These are phyloP conservation scores for Aphaenogaster rudis DNA, from an alignment of 1,140 invertebrate genomes.

Conservation along the genomic window DNA sequence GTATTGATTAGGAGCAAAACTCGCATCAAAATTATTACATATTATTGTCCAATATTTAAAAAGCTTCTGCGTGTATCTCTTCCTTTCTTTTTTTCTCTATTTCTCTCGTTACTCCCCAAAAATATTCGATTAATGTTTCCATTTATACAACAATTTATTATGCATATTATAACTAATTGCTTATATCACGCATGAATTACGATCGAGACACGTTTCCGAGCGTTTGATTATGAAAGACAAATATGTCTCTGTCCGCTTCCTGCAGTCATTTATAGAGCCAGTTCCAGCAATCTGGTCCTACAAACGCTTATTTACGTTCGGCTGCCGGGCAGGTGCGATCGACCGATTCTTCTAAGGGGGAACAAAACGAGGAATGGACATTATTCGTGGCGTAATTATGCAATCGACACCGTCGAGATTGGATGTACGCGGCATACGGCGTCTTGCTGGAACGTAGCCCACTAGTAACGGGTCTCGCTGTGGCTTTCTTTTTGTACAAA, in stretches of 20 bases:
- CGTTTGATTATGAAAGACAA: constrained; percentile 55
- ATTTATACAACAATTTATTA: neutral
- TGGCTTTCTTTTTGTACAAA: constrained; percentile 80
- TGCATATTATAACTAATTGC: neutral
- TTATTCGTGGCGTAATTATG: constrained; percentile 67
- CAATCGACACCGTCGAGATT: constrained; percentile 61
- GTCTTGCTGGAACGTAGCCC: constrained; percentile 76
- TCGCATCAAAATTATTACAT: neutral
- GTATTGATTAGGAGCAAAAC: neutral
- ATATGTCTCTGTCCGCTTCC: constrained; percentile 44
- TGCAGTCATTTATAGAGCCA: constrained; percentile 64
- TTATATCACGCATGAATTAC: neutral
- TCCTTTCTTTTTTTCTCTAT: neutral
- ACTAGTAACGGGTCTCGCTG: constrained; percentile 81
- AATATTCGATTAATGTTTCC: neutral
- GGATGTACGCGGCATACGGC: constrained; percentile 53
- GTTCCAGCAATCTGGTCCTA: constrained; percentile 56
- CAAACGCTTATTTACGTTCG: constrained; percentile 54
- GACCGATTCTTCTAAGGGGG: neutral
- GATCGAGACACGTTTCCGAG: constrained; percentile 13
- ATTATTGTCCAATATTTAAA: neutral
- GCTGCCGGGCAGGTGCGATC: neutral
- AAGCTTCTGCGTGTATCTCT: neutral
- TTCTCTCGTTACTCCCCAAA: neutral
- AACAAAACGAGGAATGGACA: constrained; percentile 22